Percentiles rank a stretch among this genome's conserved stretches.
Evolutionary conservation across 23 tunicate genomes (phyloP).

Genomic region (Diplosoma virens): DNA sequence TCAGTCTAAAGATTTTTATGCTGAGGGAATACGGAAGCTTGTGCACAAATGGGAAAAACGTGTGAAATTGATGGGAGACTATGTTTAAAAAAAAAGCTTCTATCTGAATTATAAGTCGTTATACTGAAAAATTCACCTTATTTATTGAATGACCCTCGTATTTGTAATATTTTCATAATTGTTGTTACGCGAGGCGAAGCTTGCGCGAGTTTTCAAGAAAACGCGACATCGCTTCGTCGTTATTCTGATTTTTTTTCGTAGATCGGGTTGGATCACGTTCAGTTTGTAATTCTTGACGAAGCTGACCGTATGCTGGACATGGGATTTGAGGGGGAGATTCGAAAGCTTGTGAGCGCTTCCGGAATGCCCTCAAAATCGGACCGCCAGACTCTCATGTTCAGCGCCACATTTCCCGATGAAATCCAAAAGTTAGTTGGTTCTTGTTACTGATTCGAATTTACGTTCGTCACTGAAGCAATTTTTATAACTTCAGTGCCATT

Average conservation of each 20-base stretch:
- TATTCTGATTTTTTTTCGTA: neutral
- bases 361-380: conserved; percentile 78
- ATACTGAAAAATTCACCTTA: no score
- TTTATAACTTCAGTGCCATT: neutral
- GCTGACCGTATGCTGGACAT: conserved; percentile 99
- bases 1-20: no score
- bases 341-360: conserved; percentile 45
- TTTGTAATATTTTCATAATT: no score
- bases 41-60: no score
- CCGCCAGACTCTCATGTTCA: conserved; percentile 97
- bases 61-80: no score
- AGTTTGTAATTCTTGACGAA: conserved; percentile 88
- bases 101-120: no score
- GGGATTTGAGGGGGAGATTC: conserved; percentile 96
- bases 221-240: neutral
- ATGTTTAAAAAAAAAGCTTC: no score
- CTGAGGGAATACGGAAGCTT: no score
- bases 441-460: neutral
- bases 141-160: no score
- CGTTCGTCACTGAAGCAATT: neutral
- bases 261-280: conserved; percentile 59
- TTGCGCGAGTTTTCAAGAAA: neutral
- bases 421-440: conserved; percentile 63
- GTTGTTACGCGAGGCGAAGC: no score
- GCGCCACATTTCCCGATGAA: conserved; percentile 97